Evolutionary conservation across 2,113 vertebrate species (phyloP).

Genomic region (Ammodytes marinus): DNA sequence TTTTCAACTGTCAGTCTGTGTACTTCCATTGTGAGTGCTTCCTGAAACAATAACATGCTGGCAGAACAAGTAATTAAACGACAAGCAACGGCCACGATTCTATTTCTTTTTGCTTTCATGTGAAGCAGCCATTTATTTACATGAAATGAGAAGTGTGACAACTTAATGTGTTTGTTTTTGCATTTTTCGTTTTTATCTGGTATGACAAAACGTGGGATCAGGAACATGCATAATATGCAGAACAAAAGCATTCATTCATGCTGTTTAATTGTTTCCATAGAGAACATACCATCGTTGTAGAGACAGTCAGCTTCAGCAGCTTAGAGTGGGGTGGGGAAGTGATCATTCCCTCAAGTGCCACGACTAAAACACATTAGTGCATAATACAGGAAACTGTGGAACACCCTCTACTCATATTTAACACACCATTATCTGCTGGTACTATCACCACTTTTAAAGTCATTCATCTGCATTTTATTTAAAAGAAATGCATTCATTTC

Average conservation of each 20-base stretch:
- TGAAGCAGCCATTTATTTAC: not conserved
- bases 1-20: not conserved
- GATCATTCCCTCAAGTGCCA: constrained; percentile 8
- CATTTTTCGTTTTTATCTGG: not conserved
- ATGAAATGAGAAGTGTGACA: not conserved
- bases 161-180: not conserved
- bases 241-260: not conserved
- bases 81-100: not conserved
- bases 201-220: not conserved
- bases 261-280: not conserved
- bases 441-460: not conserved
- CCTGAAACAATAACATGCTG: not conserved
- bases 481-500: not conserved
- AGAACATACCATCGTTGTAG: constrained; percentile 16
- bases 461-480: not conserved
- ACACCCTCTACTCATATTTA: not conserved
- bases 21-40: not conserved
- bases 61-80: not conserved
- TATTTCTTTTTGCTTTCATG: not conserved
- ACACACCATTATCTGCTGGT: not conserved
- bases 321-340: not conserved
- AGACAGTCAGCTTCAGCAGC: not conserved
- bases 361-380: not conserved
- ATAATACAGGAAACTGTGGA: not conserved
- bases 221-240: not conserved